phyloP scores from a whole-genome alignment of 2,888 invertebrate genomes.

The Tetheella fluctuosa region DNA sequence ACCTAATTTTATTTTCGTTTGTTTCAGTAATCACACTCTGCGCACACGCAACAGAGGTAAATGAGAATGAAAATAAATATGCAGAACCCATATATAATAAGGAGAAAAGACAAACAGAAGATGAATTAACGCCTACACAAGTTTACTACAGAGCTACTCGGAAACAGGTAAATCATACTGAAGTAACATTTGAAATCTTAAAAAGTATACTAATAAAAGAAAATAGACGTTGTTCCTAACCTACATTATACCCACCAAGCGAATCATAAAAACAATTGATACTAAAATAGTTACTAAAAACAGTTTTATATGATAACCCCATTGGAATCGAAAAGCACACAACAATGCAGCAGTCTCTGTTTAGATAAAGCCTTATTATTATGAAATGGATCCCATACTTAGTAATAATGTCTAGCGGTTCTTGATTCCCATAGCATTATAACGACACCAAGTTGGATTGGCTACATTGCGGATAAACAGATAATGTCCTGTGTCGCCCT shows the following conservation, averaged over 20 bases:
- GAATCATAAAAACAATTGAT: background rate
- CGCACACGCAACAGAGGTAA: slow-evolving; percentile 63
- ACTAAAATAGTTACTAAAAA: too few species aligned
- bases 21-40: slow-evolving; percentile 69
- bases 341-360: background rate
- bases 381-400: slow-evolving; percentile 5
- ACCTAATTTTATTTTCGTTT: slow-evolving; percentile 29
- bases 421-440: slow-evolving; percentile 20
- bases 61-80: slow-evolving; percentile 48
- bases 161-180: slow-evolving; percentile 60
- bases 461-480: slow-evolving; percentile 34
- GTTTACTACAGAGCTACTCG: slow-evolving; percentile 65
- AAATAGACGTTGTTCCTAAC: background rate
- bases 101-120: slow-evolving; percentile 71
- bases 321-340: background rate
- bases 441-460: slow-evolving; percentile 30
- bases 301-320: too few species aligned
- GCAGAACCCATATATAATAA: slow-evolving; percentile 49
- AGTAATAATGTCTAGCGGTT: background rate
- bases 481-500: slow-evolving; percentile 59
- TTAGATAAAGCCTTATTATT: background rate
- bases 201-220: background rate
- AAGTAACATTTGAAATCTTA: background rate
- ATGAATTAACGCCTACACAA: slow-evolving; percentile 51
- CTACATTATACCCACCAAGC: background rate